Conservation (phyloP, 2,888 invertebrate genomes). For the Polydrusus pterygomalis region DNA sequence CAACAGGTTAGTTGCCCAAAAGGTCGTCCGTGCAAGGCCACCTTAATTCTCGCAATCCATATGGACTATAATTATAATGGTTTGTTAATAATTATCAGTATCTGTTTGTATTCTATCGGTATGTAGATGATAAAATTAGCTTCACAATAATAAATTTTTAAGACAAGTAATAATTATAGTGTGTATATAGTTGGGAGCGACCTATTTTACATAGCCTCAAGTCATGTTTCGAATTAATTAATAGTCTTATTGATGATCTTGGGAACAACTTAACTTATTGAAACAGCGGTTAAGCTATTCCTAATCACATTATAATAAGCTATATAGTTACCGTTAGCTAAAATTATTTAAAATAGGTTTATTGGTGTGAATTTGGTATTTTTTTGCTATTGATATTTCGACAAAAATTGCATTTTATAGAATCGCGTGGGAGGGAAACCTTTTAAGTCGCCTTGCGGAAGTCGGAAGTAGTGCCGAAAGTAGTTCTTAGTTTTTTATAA, state of each 20-base stretch:
- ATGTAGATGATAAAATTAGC: constrained; percentile 1
- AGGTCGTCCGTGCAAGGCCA: too few relatives aligned
- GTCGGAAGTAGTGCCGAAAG: too few relatives aligned
- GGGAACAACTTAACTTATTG: constrained; percentile 23
- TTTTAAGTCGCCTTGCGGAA: too few relatives aligned
- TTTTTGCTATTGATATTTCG: too few relatives aligned
- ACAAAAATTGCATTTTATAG: too few relatives aligned
- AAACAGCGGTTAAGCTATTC: constrained; percentile 2
- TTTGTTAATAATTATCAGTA: constrained; percentile 21
- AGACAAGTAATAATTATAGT: constrained; percentile 30
- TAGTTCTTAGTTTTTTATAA: too few relatives aligned
- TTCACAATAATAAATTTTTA: constrained; percentile 30
- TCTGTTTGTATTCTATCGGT: constrained; percentile 22
- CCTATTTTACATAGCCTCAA: constrained; percentile 38
- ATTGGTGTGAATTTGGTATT: not conserved
- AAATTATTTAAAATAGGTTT: not conserved
- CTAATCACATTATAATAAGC: constrained; percentile 6
- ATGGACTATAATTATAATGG: constrained; percentile 17
- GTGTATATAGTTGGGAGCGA: constrained; percentile 23
- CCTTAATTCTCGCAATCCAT: not conserved
- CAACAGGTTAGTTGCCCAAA: too few relatives aligned
- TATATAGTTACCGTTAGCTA: not conserved
- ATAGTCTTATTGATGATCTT: constrained; percentile 27
- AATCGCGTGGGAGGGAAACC: too few relatives aligned
- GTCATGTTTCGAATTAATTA: constrained; percentile 36